These are phyloP conservation scores for Hedychridium roseum DNA, from an alignment of 2,888 invertebrate species.

Conservation along the genomic window DNA sequence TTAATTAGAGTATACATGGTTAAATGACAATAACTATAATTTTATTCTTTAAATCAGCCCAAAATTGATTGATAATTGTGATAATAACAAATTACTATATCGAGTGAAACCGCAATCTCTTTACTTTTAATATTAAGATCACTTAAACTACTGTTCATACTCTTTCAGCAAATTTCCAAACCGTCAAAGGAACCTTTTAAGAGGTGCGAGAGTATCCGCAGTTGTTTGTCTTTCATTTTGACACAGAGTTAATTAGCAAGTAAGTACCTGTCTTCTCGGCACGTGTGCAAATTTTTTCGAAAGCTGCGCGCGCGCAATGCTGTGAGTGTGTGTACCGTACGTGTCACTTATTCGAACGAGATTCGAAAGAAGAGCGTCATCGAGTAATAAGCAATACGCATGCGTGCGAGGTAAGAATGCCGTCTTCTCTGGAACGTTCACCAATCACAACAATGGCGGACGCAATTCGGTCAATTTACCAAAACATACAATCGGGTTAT, in stretches of 20 bases:
- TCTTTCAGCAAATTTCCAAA: too few species aligned
- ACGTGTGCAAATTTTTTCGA: conserved; percentile 33
- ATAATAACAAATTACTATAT: too few species aligned
- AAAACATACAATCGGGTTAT: conserved; percentile 39
- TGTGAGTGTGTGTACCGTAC: conserved; percentile 8
- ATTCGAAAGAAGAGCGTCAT: conserved; percentile 49
- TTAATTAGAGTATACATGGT: neutral
- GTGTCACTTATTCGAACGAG: conserved; percentile 17
- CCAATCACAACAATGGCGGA: conserved; percentile 61
- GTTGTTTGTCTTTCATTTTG: too few species aligned
- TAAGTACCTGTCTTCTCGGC: conserved; percentile 19
- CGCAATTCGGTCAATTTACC: conserved; percentile 50
- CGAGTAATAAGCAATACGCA: conserved; percentile 38
- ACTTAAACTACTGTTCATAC: too few species aligned
- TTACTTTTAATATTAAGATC: too few species aligned
- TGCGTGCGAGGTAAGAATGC: conserved; percentile 54
- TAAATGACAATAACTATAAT: too few species aligned
- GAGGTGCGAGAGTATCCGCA: too few species aligned
- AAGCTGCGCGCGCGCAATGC: conserved; percentile 6
- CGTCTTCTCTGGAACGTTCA: conserved; percentile 46
- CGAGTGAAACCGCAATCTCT: too few species aligned
- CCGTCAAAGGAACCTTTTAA: too few species aligned
- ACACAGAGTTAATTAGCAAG: conserved; percentile 11
- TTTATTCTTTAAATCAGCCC: too few species aligned
- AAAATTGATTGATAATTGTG: too few species aligned